Evolutionary conservation across 2,113 vertebrate species (phyloP).

Genomic region (Dipodomys ordii): DNA sequence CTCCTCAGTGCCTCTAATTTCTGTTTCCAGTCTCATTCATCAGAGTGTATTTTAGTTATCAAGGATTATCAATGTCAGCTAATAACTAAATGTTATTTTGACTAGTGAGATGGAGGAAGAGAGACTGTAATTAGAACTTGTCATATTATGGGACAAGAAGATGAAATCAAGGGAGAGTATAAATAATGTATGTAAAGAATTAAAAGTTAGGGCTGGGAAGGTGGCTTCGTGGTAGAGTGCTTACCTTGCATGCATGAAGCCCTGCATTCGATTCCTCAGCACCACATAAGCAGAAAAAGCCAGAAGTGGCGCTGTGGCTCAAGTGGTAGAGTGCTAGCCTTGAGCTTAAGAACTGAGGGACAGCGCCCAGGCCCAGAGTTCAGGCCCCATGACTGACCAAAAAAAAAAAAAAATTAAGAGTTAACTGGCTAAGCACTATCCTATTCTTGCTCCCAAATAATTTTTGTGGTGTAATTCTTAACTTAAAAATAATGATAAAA

Average conservation of each 20-base stretch:
- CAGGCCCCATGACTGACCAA: too few species aligned
- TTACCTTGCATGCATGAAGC: too few species aligned
- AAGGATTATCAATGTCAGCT: not conserved
- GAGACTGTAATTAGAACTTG: not conserved
- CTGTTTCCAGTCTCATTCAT: not conserved
- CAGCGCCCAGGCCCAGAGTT: too few species aligned
- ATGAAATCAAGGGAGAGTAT: not conserved
- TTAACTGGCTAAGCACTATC: not conserved
- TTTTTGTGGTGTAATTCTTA: not conserved
- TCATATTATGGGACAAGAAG: not conserved
- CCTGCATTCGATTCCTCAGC: too few species aligned
- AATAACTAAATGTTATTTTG: not conserved
- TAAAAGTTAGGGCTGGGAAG: not conserved
- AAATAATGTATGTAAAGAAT: not conserved
- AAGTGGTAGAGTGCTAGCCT: too few species aligned
- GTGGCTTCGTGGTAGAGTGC: too few species aligned
- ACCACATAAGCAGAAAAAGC: too few species aligned
- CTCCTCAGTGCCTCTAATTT: not conserved
- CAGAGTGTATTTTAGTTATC: not conserved
- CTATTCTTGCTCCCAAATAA: not conserved
- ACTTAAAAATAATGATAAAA: not conserved
- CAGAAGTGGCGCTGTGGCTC: too few species aligned
- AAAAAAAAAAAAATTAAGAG: not conserved
- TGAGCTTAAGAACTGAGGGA: too few species aligned
- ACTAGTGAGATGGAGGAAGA: not conserved